Evolutionary conservation across 2,113 vertebrate genomes (phyloP).

Genomic region (Trochalopteron elliotii): DNA sequence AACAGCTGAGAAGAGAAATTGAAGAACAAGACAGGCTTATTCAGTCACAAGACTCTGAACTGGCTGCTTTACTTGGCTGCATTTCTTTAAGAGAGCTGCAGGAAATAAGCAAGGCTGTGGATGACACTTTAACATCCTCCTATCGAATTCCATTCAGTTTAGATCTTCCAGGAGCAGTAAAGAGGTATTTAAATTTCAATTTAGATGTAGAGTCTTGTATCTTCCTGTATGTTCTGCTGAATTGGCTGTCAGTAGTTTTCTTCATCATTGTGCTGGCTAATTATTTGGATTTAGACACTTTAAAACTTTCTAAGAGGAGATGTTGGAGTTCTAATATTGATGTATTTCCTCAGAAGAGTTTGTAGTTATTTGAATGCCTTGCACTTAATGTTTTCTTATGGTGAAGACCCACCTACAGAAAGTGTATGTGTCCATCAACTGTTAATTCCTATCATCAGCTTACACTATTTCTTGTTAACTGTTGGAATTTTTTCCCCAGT

Average conservation of each 20-base stretch:
- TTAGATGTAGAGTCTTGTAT: not conserved
- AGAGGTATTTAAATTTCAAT: conserved; percentile 74
- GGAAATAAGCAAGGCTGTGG: conserved; percentile 75
- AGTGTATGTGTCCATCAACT: not conserved
- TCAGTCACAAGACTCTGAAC: conserved; percentile 75
- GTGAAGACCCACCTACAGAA: not conserved
- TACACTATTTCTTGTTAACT: not conserved
- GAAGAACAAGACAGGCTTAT: conserved; percentile 71
- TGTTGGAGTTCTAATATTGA: not conserved
- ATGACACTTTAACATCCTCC: conserved; percentile 76
- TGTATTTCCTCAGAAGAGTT: not conserved
- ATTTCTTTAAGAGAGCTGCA: conserved; percentile 75
- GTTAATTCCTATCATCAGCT: not conserved
- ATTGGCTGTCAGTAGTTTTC: not conserved
- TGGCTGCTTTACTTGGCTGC: conserved; percentile 63
- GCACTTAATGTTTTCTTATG: not conserved
- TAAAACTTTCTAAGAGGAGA: not conserved
- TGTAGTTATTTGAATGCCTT: not conserved
- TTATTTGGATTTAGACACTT: not conserved
- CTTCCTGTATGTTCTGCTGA: not conserved
- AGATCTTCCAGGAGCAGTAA: conserved; percentile 72
- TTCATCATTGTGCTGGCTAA: not conserved
- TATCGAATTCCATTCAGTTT: conserved; percentile 65
- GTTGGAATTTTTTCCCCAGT: not conserved
- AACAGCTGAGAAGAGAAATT: conserved; percentile 76